Percentiles rank a stretch among this genome's conserved stretches.
Evolutionary conservation across 2,888 invertebrate species (phyloP).

Genomic region (Cephus sareptanus): DNA sequence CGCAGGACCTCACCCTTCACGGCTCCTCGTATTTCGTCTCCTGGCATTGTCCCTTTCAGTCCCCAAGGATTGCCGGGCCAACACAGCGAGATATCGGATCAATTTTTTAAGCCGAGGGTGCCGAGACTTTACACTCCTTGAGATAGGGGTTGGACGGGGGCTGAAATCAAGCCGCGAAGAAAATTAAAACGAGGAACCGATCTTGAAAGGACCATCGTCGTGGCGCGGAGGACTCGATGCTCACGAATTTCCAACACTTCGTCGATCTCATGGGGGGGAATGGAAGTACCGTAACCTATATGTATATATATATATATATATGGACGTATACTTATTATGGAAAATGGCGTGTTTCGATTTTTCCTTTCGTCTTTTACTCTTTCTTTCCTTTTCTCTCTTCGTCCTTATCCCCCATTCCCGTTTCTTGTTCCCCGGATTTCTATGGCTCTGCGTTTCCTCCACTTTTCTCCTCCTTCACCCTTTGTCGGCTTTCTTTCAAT

Average conservation of each 20-base stretch:
- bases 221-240: slow-evolving; percentile 29
- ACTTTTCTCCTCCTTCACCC: slow-evolving; percentile 24
- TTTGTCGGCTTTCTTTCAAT: slow-evolving; percentile 41
- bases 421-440: background rate
- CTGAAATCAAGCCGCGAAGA: slow-evolving; percentile 65
- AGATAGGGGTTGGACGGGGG: slow-evolving; percentile 40
- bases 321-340: slow-evolving; percentile 16
- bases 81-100: slow-evolving; percentile 66
- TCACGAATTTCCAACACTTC: slow-evolving; percentile 23
- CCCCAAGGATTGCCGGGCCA: slow-evolving; percentile 59
- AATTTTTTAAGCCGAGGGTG: slow-evolving; percentile 66
- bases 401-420: slow-evolving; percentile 9
- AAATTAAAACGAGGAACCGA: slow-evolving; percentile 63
- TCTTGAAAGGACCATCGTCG: slow-evolving; percentile 40
- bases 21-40: slow-evolving; percentile 48
- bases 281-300: background rate
- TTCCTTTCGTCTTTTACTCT: slow-evolving; percentile 14
- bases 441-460: slow-evolving; percentile 17
- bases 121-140: slow-evolving; percentile 63
- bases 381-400: slow-evolving; percentile 13
- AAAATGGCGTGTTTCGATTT: background rate
- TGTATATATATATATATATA: background rate
- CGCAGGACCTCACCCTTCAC: slow-evolving; percentile 23
- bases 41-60: slow-evolving; percentile 61
- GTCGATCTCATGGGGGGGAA: background rate